phyloP scores from a whole-genome alignment of 2,888 invertebrate species.

The Limulus polyphemus region DNA sequence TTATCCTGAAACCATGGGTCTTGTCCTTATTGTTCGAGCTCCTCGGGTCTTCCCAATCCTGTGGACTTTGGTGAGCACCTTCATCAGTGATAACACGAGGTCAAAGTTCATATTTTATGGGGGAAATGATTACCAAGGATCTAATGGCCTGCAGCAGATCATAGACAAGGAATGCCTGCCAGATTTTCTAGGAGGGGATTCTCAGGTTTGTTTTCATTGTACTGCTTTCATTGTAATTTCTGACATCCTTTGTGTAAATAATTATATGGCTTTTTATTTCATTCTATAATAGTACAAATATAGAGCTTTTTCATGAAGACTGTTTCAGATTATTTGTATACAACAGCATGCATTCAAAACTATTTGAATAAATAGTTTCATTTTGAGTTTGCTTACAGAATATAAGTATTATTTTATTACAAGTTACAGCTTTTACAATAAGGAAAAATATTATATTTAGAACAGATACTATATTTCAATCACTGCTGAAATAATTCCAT shows the following conservation, averaged over 20 bases:
- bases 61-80: constrained; percentile 88
- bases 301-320: no score
- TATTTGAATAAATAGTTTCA: no score
- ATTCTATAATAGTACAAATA: no score
- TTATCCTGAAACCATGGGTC: constrained; percentile 89
- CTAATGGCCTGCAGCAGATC: constrained; percentile 70
- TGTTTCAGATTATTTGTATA: no score
- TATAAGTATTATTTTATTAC: no score
- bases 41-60: constrained; percentile 88
- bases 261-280: no score
- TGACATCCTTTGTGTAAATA: not conserved
- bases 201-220: constrained; percentile 51
- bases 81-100: constrained; percentile 87
- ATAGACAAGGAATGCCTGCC: constrained; percentile 74
- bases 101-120: constrained; percentile 85
- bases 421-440: no score
- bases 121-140: constrained; percentile 68
- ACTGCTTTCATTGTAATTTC: not conserved
- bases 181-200: constrained; percentile 80
- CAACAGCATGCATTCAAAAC: no score
- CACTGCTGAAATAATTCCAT: no score
- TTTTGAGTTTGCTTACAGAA: no score
- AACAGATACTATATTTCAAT: no score
- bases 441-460: no score
- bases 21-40: constrained; percentile 77